Evolutionary conservation across 2,888 invertebrate species (phyloP).

Genomic region (Drosophila acutilabella): DNA sequence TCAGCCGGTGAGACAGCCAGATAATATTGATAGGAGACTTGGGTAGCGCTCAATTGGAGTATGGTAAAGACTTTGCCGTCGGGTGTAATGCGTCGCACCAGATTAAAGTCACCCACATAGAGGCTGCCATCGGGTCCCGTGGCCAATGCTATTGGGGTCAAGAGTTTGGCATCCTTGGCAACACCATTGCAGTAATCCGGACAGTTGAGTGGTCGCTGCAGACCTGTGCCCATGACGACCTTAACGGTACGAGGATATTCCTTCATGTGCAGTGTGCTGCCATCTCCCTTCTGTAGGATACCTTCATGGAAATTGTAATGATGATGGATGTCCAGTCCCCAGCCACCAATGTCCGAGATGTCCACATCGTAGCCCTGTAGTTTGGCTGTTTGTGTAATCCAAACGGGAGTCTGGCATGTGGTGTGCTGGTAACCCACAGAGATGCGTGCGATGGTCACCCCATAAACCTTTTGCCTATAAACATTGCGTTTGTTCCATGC

Average conservation of each 20-base stretch:
- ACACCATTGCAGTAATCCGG: conserved; percentile 94
- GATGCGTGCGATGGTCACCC: conserved; percentile 93
- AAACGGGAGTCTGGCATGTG: conserved; percentile 93
- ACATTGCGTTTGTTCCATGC: conserved; percentile 99
- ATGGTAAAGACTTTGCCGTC: conserved; percentile 96
- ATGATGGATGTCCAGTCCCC: conserved; percentile 99
- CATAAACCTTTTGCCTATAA: conserved; percentile 98
- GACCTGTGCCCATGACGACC: conserved; percentile 96
- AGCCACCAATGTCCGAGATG: conserved; percentile 98
- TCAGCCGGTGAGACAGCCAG: conserved; percentile 98
- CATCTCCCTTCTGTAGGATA: conserved; percentile 98
- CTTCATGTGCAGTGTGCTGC: conserved; percentile 96
- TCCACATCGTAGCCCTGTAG: conserved; percentile 98
- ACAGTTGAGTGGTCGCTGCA: conserved; percentile 93
- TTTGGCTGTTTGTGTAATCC: conserved; percentile 97
- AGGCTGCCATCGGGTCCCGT: conserved; percentile 98
- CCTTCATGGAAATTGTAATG: conserved; percentile 99
- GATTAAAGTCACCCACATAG: conserved; percentile 98
- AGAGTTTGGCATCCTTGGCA: conserved; percentile 93
- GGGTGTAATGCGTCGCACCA: conserved; percentile 95
- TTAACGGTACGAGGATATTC: conserved; percentile 95
- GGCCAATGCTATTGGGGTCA: conserved; percentile 97
- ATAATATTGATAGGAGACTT: conserved; percentile 98
- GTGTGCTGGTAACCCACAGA: conserved; percentile 98
- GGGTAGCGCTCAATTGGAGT: conserved; percentile 94